Conservation (phyloP, 2,113 vertebrate genomes). For the Eulemur macaco region DNA sequence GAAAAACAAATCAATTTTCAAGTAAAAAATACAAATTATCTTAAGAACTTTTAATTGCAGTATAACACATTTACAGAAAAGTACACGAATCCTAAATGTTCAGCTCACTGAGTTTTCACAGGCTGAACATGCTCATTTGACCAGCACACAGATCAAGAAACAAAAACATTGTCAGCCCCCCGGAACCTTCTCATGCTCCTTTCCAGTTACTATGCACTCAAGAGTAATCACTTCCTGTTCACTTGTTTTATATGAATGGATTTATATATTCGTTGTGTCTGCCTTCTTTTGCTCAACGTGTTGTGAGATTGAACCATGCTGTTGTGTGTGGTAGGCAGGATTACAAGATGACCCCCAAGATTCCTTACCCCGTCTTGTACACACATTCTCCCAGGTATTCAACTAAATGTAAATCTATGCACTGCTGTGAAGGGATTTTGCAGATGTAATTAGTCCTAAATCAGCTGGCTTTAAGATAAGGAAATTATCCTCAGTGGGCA, state of each 20-base stretch:
- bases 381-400: neutral
- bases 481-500: neutral
- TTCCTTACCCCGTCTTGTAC: neutral
- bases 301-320: neutral
- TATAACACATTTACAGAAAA: neutral
- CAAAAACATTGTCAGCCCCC: neutral
- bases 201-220: neutral
- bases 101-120: neutral
- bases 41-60: neutral
- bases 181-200: neutral
- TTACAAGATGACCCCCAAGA: neutral
- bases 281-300: neutral
- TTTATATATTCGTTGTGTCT: neutral
- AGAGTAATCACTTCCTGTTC: neutral
- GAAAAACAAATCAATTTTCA: conserved; percentile 1
- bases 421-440: neutral
- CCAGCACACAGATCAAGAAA: neutral
- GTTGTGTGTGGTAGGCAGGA: neutral
- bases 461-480: neutral
- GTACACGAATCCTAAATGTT: neutral
- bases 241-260: neutral
- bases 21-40: conserved; percentile 15
- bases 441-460: neutral
- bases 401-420: neutral
- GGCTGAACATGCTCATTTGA: neutral